Conservation (phyloP, 1,140 invertebrate species). For the Hetaerina americana region DNA sequence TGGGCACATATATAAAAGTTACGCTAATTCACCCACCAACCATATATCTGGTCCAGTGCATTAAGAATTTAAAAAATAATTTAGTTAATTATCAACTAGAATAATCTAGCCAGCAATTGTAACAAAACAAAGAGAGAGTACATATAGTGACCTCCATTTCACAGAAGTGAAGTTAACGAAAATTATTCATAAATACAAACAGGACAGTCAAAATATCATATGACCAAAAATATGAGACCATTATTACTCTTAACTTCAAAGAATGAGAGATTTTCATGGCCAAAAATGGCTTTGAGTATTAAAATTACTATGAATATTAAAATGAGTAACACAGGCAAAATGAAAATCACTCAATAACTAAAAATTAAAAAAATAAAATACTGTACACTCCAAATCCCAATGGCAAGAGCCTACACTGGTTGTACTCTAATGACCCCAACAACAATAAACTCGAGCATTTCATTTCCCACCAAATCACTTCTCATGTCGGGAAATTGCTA, state of each 20-base stretch:
- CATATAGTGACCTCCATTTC: neutral
- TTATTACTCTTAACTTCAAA: neutral
- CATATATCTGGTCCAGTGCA: neutral
- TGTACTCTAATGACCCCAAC: too few relatives aligned
- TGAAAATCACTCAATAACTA: neutral
- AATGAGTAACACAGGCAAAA: neutral
- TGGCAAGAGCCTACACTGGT: neutral
- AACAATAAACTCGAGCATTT: too few relatives aligned
- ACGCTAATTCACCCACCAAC: neutral
- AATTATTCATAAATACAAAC: neutral
- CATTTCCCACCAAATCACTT: too few relatives aligned
- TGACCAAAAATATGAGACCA: neutral
- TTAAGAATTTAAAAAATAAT: neutral
- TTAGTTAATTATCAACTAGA: neutral
- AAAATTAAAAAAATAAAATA: neutral
- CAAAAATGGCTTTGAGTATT: neutral
- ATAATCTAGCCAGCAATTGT: neutral
- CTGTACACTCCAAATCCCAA: neutral
- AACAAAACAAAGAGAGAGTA: neutral
- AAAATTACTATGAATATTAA: neutral
- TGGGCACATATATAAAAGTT: neutral
- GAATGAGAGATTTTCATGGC: neutral
- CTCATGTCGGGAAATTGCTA: too few relatives aligned
- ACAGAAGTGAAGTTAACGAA: too few relatives aligned
- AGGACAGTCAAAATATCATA: neutral